Evolutionary conservation across 2,797 vertebrate genomes (phyloP), one percentile per base, ranked within the genome.

Genomic region (Characodon lateralis): DNA sequence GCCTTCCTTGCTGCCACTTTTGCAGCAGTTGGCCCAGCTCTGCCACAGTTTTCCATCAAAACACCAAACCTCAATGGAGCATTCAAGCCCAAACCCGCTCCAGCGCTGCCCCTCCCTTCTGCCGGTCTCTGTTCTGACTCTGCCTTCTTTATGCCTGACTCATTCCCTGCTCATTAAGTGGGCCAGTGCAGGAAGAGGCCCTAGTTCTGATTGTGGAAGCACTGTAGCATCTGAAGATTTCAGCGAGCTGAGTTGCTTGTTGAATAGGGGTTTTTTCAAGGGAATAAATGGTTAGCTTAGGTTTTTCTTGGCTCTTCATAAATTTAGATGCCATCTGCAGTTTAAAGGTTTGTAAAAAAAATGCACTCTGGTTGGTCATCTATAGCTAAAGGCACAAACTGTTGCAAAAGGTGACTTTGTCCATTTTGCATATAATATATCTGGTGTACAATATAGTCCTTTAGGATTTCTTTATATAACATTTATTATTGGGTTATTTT

Each of bases 21-120:
- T 89, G 87, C 93, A 88, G 88, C 86, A 92, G 91, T 92, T 92
- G 93, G 90, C 91, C 78, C 85, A 88, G 88, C 86, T 88, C 87
- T 91, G 89, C 89, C 92, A 90, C 92, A 91, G 91, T 94, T 96
- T 95, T 94, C 93, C 94, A 94, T 95, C 91, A 94, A 92, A 93
- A 93, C 94, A 95, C 93, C 94, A 91, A 95, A 94, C 92, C 93
- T 95, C 92, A 94, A 94, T 94, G 93, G 91, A 94, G 92, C 90
- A 91, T 94, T 94, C 91, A 93, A 93, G 91, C 92, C 90, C 78
- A 83, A 89, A 89, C 87, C 88, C 77, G 89, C 91, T 93, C 85
- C 82, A 89, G 66, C 68, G 59, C 88, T 75, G 69, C 83, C 85
- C 87, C 88, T 87, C 89, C 78, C 81, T 86, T 85, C 46, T 71